Evolutionary conservation across 2,113 vertebrate species (phyloP).

Genomic region (Heterochromis multidens): DNA sequence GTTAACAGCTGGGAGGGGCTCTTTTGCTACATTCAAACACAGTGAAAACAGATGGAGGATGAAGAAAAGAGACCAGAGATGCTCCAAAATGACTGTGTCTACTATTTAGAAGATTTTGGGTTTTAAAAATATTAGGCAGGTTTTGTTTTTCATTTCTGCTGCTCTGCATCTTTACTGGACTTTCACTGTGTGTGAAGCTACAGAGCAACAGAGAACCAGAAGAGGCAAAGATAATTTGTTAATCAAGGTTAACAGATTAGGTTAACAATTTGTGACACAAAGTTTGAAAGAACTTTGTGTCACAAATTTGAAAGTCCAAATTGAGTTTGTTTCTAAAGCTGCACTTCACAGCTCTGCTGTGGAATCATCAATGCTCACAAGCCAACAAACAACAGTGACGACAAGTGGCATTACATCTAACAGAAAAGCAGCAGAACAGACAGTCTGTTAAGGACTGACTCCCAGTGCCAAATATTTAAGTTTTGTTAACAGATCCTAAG

Average conservation of each 20-base stretch:
- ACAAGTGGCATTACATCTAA: not conserved
- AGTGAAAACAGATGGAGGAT: not conserved
- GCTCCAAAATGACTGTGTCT: not conserved
- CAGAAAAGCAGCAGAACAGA: no score
- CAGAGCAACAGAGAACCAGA: not conserved
- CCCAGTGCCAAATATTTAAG: no score
- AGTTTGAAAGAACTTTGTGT: not conserved
- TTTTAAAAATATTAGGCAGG: not conserved
- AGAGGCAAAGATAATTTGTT: fast-evolving
- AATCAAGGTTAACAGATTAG: not conserved
- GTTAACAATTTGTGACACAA: not conserved
- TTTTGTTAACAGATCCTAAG: not conserved
- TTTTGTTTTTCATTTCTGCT: not conserved
- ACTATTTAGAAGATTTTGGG: not conserved
- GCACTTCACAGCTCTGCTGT: not conserved
- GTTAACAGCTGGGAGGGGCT: not conserved
- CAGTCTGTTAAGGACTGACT: not conserved
- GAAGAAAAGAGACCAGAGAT: not conserved
- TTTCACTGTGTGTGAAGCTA: not conserved
- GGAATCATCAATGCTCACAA: not conserved
- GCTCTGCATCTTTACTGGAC: not conserved
- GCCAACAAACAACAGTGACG: not conserved
- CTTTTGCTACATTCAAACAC: not conserved
- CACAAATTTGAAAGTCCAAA: no score
- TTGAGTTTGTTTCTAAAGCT: not conserved